Evolutionary conservation across 2,888 invertebrate genomes (phyloP).

Genomic region (Hetaerina titia): DNA sequence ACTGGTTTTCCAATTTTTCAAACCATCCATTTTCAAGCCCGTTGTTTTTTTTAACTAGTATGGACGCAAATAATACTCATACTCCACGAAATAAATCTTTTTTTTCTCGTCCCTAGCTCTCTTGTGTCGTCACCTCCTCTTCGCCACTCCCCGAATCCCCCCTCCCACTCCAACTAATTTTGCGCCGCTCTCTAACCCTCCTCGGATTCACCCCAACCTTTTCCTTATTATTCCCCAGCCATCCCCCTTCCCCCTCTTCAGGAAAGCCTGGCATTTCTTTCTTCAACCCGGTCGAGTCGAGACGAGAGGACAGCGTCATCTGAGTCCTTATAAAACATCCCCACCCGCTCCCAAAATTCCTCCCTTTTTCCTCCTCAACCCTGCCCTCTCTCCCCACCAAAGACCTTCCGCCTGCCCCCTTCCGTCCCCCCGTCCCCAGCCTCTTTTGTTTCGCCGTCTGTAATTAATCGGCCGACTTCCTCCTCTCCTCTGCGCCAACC

Average conservation of each 20-base stretch:
- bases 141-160: not conserved
- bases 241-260: not conserved
- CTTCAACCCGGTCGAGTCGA: not conserved
- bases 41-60: not conserved
- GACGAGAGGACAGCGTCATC: conserved; percentile 48
- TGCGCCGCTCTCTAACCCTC: not conserved
- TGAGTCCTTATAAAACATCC: conserved; percentile 43
- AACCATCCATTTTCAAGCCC: not conserved
- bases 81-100: conserved; percentile 17
- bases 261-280: conserved; percentile 6
- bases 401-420: not conserved
- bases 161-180: not conserved
- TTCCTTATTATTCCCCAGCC: not conserved
- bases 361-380: not conserved
- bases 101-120: not conserved
- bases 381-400: not conserved
- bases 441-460: conserved; percentile 57
- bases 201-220: not conserved
- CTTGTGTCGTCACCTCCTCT: not conserved
- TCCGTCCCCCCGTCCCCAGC: not conserved
- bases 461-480: conserved; percentile 58
- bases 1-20: not conserved
- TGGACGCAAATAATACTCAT: not conserved
- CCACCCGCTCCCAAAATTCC: conserved; percentile 12
- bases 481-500: not conserved